A percentile compares a stretch with the other conserved stretches of the same genome.
Conservation (phyloP, 1,140 invertebrate genomes). For the Ruditapes philippinarum region DNA sequence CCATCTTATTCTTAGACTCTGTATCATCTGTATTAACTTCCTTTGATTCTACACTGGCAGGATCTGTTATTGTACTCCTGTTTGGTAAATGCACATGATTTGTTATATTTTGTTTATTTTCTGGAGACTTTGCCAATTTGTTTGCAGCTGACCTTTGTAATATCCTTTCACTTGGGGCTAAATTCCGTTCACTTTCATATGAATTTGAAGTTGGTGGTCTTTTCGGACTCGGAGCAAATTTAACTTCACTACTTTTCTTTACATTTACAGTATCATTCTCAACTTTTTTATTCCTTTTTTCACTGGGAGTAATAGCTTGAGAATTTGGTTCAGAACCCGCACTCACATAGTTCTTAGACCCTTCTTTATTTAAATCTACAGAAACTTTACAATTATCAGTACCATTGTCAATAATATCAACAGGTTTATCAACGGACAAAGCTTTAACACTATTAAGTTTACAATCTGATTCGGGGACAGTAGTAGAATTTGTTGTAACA, state of each 20-base stretch:
- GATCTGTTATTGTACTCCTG: background rate
- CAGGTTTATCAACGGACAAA: no score
- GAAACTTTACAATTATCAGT: background rate
- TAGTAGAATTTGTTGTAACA: background rate
- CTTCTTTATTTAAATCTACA: no score
- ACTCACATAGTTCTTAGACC: no score
- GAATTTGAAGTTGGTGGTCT: background rate
- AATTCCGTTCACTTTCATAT: conserved; percentile 10
- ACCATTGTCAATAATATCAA: background rate
- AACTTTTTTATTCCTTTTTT: background rate
- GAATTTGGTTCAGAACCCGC: background rate
- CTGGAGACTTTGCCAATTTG: background rate
- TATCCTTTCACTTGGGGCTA: conserved; percentile 58
- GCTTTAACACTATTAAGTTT: background rate
- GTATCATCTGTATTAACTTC: background rate
- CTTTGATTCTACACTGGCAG: background rate
- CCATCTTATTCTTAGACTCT: background rate
- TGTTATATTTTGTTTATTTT: background rate
- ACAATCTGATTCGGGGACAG: background rate
- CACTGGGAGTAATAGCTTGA: background rate
- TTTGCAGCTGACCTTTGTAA: conserved; percentile 17
- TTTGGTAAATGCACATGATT: conserved; percentile 12
- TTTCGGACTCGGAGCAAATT: background rate
- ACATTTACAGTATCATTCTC: background rate
- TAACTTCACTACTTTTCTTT: background rate